Evolutionary conservation across 64 coral and sea anemone genomes (phyloP), one percentile per base, ranked within the genome.

Genomic region (Montipora cactus): DNA sequence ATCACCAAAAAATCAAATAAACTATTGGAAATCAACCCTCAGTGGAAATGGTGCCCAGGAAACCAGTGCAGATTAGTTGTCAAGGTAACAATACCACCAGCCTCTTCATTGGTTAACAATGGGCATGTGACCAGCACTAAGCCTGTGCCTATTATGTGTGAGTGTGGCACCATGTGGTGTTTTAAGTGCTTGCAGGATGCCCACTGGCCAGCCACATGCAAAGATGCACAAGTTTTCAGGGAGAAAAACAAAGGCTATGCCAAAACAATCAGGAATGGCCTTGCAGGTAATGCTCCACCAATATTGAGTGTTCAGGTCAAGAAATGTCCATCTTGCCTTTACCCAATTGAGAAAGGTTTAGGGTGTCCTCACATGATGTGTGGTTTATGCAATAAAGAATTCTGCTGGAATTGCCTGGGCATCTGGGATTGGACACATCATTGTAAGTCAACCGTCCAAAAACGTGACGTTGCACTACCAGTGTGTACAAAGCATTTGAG

Each of bases 161-260:
- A 78, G 55, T 97, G 95, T 91, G 88, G 88, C 19, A 37, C 18
- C 23, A 49, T 74, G 21, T 97, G 92, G 95, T 97, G 95, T 49
- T 97, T 91, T 77, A 81, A 89, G 28, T 97, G 95, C 59, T 88
- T 89, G 83, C 74, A 91, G 51, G 87, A 91, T 37, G 77, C 95
- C 22, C 95, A 97, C 49, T 97, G 95, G 95, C 95, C 95, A 7
- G 87, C 95, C 1, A 74, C 93, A 19, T 97, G 95, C 66, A 77
- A 91, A 9, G 76, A 97, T 18, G 95, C 92, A n/a, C 78, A 57
- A 6, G 67, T 70, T 14, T 97, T 97, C 67, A 75, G 71, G 46
- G 48, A 85, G 19, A 76, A 87, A 11, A 76, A 83, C 81, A 79
- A 87, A 69, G 88, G 89, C 0, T 91, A 96, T 77, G 88, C 86